phyloP scores from a whole-genome alignment of 2,888 invertebrate genomes.

The Teleogryllus oceanicus region DNA sequence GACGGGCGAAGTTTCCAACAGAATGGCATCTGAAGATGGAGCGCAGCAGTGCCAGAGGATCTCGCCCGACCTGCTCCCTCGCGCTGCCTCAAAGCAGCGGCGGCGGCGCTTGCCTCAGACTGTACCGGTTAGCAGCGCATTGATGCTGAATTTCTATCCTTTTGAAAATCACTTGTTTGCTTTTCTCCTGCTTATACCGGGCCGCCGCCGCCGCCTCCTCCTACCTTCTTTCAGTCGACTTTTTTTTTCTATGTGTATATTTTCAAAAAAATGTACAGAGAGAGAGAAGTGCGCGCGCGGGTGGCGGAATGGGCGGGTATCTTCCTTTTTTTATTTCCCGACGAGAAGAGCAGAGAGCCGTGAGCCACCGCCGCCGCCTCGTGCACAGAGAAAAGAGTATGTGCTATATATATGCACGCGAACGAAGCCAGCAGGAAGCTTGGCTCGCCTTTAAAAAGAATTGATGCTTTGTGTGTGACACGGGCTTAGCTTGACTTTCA shows the following conservation, averaged over 20 bases:
- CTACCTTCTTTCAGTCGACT: not conserved
- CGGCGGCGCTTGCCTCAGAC: not conserved
- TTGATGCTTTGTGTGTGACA: constrained; percentile 30
- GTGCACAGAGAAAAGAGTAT: constrained; percentile 10
- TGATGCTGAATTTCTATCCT: constrained; percentile 18
- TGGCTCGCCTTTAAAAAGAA: constrained; percentile 26
- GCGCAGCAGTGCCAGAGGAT: no score
- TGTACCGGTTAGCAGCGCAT: constrained; percentile 9
- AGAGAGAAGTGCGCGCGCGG: not conserved
- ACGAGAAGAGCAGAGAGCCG: not conserved
- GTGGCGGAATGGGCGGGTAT: not conserved
- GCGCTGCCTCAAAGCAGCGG: no score
- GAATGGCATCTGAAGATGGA: no score
- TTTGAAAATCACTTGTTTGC: constrained; percentile 7
- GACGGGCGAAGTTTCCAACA: no score
- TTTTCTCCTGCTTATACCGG: not conserved
- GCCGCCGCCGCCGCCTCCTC: not conserved
- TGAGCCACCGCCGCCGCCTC: not conserved
- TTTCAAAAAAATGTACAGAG: constrained; percentile 12
- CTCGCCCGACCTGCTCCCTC: no score
- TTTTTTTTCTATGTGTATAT: constrained; percentile 11
- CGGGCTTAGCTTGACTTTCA: constrained; percentile 12
- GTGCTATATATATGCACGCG: constrained; percentile 18
- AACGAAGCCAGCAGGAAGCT: not conserved
- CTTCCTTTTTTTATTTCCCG: constrained; percentile 6